Base-by-base conservation (phyloP, 1,140 invertebrate genomes). In the Stegodyphus mimosarum region DNA sequence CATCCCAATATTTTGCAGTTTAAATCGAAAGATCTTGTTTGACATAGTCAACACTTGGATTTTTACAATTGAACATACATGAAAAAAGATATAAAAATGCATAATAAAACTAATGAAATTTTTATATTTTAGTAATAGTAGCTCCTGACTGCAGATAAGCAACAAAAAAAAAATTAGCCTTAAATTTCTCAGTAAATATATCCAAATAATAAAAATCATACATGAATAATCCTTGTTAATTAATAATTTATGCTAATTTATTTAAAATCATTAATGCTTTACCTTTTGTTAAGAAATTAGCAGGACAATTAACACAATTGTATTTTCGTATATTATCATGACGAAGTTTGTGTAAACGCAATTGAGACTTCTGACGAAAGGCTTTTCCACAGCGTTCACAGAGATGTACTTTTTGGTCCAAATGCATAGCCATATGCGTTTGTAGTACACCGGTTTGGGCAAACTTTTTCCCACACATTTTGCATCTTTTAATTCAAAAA, bases 301-400 rank as follows among this genome's bases (percentile, higher is more conserved):
- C 88, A 6, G 88, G 77, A 88, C 91, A 92, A 49, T 88, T 85
- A 7, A 87, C 50, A 87, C 91, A 92, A 0, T 88, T 83, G 83
- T 88, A 91, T 69, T 89, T 87, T 51, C 89, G 87, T 17, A 90
- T 86, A 7, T 90, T 89, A 10, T 89, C 88, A 88, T 92, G 91
- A 18, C 91, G 86, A 74, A 89, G 89, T 72, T 89, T 88, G 85
- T 92, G 91, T 6, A 90, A 75, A 3, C 89, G 80, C 11, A 92
- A 87, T 76, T 92, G 91, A 66, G 90, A 90, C 87, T 90, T 91
- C 83, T 91, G 91, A 48, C 90, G 87, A 83, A 92, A 92, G 2
- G 90, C 87, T 87, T 91, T 91, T 5, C 91, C 91, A 89, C 91
- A 92, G 15, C 89, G 76, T 17, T 90, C 89, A 88, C 91, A 92